Evolutionary conservation across 2,888 invertebrate species (phyloP).

Genomic region (Agrilus cyanescens): DNA sequence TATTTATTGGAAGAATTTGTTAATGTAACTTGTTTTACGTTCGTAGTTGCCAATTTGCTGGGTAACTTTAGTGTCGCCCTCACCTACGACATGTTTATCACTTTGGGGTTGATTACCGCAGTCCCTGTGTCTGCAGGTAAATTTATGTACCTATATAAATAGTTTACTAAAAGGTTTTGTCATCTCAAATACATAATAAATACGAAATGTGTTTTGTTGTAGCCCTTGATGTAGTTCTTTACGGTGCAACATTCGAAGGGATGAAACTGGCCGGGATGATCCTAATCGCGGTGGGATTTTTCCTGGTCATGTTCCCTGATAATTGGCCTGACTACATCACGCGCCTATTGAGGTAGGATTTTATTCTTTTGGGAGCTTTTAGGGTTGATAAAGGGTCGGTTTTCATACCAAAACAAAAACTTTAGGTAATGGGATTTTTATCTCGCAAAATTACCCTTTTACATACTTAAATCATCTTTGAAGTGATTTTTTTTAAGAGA

Average conservation of each 20-base stretch:
- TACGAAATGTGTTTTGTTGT: neutral
- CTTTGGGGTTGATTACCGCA: slow-evolving; percentile 84
- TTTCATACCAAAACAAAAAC: no score
- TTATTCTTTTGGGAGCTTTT: neutral
- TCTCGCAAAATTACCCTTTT: neutral
- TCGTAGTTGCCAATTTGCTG: slow-evolving; percentile 79
- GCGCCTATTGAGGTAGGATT: slow-evolving; percentile 65
- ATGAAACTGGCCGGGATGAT: slow-evolving; percentile 95
- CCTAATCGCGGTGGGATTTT: slow-evolving; percentile 80
- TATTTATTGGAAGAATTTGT: no score
- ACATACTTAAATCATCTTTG: neutral
- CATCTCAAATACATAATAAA: neutral
- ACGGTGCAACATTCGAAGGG: slow-evolving; percentile 77
- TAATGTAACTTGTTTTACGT: slow-evolving; percentile 10
- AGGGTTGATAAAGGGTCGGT: no score
- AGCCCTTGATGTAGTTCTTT: slow-evolving; percentile 80
- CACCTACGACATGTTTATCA: slow-evolving; percentile 90
- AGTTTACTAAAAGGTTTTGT: slow-evolving; percentile 4
- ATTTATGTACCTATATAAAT: no score
- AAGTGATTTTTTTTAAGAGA: neutral
- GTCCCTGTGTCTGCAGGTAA: slow-evolving; percentile 91
- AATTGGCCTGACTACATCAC: slow-evolving; percentile 96
- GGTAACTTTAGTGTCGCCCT: slow-evolving; percentile 90
- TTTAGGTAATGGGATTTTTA: neutral
- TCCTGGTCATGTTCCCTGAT: slow-evolving; percentile 88